These are phyloP conservation scores for Tetrax tetrax DNA, from an alignment of 2,113 vertebrate species.

Conservation along the genomic window DNA sequence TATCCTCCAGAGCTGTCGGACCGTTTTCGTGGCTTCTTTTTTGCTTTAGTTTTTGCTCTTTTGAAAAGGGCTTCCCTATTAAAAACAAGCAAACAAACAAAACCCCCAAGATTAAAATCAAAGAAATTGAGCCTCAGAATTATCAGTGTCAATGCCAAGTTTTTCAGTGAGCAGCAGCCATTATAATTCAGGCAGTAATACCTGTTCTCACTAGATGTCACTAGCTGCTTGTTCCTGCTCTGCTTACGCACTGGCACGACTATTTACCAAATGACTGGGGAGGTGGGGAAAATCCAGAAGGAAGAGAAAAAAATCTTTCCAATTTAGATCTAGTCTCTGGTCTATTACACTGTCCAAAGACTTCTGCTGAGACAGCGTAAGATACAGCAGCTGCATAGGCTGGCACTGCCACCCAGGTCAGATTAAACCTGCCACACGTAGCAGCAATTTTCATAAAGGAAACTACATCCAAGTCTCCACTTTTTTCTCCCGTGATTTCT, in stretches of 20 bases:
- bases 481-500: background rate
- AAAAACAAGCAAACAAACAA: background rate
- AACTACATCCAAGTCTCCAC: background rate
- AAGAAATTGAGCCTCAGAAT: background rate
- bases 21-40: constrained; percentile 90
- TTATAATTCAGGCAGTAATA: background rate
- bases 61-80: constrained; percentile 88
- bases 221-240: background rate
- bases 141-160: background rate
- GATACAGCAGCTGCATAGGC: background rate
- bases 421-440: background rate
- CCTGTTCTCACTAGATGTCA: background rate
- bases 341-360: background rate
- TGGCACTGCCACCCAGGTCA: constrained; percentile 23
- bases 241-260: background rate
- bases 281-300: background rate
- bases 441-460: background rate
- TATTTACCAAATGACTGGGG: background rate
- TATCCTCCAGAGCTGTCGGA: constrained; percentile 96
- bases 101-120: background rate
- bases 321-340: background rate
- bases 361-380: background rate
- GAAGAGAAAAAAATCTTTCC: background rate
- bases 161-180: background rate
- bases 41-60: constrained; percentile 91